phyloP scores from a whole-genome alignment of 2,888 invertebrate genomes.

The Epinotia bilunana region DNA sequence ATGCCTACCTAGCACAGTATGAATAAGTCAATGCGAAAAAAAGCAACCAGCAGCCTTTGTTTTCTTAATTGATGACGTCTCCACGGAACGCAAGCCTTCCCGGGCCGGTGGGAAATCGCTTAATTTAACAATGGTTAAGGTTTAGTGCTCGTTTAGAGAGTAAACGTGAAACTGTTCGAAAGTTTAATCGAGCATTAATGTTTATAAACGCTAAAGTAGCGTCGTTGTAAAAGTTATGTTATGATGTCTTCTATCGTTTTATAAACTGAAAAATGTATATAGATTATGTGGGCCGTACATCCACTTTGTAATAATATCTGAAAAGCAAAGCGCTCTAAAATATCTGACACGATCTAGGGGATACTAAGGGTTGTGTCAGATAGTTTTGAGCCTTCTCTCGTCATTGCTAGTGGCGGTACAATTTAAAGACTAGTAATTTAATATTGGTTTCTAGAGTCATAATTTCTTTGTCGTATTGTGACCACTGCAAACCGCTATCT shows the following conservation, averaged over 20 bases:
- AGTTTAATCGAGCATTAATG: not conserved
- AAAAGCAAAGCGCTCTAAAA: too few species aligned
- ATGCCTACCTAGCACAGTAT: not conserved
- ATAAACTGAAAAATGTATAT: not conserved
- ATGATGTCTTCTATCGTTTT: not conserved
- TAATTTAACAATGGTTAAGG: slow-evolving; percentile 36
- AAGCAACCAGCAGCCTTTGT: not conserved
- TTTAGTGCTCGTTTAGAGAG: slow-evolving; percentile 33
- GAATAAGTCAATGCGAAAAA: not conserved
- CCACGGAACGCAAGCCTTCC: not conserved
- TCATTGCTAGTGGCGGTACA: not conserved
- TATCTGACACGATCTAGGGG: too few species aligned
- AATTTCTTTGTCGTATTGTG: not conserved
- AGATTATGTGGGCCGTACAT: too few species aligned
- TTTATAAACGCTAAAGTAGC: not conserved
- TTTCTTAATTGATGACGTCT: slow-evolving; percentile 21
- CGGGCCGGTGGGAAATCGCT: slow-evolving; percentile 31
- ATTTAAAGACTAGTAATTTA: not conserved
- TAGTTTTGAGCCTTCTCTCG: too few species aligned
- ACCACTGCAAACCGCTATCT: slow-evolving; percentile 4
- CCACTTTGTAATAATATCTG: too few species aligned
- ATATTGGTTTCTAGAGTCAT: not conserved
- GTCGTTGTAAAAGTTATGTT: not conserved
- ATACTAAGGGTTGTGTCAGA: too few species aligned
- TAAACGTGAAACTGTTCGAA: slow-evolving; percentile 27